A percentile compares a stretch with the other conserved stretches of the same genome.
Conservation (phyloP, 2,888 invertebrate genomes). For the Seladonia tumulorum region DNA sequence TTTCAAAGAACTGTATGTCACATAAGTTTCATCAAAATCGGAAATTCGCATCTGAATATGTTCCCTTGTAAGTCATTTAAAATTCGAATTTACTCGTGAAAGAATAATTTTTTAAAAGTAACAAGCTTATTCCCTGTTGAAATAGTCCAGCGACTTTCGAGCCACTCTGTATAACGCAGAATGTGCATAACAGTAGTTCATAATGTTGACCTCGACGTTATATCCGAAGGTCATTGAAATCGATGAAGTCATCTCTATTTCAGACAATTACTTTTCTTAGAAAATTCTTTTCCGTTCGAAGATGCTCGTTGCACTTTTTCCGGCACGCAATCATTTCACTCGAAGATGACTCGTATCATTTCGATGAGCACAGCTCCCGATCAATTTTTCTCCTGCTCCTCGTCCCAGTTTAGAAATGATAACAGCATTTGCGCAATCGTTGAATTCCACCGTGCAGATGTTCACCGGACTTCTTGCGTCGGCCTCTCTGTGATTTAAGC, state of each 20-base stretch:
- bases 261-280: not conserved
- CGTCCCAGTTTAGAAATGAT: conserved; percentile 52
- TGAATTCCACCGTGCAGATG: conserved; percentile 61
- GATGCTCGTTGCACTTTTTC: not conserved
- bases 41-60: too few relatives aligned
- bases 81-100: too few relatives aligned
- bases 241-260: not conserved
- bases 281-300: not conserved
- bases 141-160: too few relatives aligned
- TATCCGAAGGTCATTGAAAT: not conserved
- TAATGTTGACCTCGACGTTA: not conserved
- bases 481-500: conserved; percentile 55
- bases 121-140: too few relatives aligned
- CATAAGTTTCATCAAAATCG: too few relatives aligned
- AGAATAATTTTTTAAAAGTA: too few relatives aligned
- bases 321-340: not conserved
- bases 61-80: too few relatives aligned
- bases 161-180: too few relatives aligned
- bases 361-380: conserved; percentile 9
- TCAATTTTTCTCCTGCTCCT: conserved; percentile 40
- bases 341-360: not conserved
- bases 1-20: too few relatives aligned
- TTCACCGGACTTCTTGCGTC: conserved; percentile 39
- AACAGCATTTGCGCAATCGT: conserved; percentile 62
- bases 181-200: too few relatives aligned